Evolutionary conservation across 2,888 invertebrate species (phyloP).

Genomic region (Nomada fucata): DNA sequence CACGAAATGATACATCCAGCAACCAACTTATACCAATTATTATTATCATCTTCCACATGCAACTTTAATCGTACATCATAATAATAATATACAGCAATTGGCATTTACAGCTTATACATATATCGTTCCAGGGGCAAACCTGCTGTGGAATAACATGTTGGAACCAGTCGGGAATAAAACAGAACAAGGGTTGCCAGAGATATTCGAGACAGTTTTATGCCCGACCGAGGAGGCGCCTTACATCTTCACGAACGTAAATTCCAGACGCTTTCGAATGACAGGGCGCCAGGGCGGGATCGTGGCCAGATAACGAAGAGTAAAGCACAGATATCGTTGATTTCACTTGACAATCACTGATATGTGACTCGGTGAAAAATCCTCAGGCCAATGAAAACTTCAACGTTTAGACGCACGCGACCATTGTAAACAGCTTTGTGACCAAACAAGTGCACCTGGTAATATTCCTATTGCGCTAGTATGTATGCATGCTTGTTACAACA

Average conservation of each 20-base stretch:
- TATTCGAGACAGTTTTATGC: constrained; percentile 87
- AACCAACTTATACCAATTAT: no score
- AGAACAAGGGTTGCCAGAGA: constrained; percentile 85
- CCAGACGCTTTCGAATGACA: constrained; percentile 82
- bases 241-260: constrained; percentile 88
- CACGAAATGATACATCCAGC: no score
- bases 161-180: constrained; percentile 89
- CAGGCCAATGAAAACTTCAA: background rate
- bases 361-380: background rate
- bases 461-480: background rate
- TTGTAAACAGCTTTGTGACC: background rate
- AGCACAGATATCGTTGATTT: background rate
- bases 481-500: no score
- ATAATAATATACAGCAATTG: background rate
- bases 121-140: constrained; percentile 87
- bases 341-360: constrained; percentile 14
- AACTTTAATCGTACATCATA: background rate
- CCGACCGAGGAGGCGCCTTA: constrained; percentile 87
- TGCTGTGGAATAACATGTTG: constrained; percentile 90
- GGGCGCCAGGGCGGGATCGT: constrained; percentile 83
- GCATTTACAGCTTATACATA: background rate
- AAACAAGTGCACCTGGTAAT: background rate
- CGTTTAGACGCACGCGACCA: background rate
- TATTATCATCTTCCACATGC: no score
- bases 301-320: constrained; percentile 58